phyloP scores from a whole-genome alignment of 64 coral and sea anemone species.

The Montipora cactus region DNA sequence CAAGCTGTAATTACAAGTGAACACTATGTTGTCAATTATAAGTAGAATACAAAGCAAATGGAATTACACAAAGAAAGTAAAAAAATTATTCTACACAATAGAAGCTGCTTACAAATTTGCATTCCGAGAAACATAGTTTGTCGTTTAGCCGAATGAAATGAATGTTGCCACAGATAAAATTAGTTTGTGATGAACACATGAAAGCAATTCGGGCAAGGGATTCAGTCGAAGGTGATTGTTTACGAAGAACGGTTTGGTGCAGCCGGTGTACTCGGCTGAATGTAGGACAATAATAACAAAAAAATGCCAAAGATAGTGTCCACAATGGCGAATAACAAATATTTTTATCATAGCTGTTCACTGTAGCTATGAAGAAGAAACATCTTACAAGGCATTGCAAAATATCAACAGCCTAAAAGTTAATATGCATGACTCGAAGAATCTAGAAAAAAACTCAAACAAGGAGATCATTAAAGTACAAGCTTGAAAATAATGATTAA shows the following conservation, averaged over 20 bases:
- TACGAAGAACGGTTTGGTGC: background rate
- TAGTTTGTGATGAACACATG: background rate
- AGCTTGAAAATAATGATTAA: no score
- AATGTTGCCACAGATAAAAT: background rate
- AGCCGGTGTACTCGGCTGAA: no score
- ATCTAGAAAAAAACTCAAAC: background rate
- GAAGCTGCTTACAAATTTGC: conserved; percentile 13
- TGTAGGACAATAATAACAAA: no score
- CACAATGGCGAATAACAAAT: no score
- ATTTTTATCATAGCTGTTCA: no score
- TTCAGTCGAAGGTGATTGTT: background rate
- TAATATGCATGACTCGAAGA: background rate
- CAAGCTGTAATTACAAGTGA: conserved; percentile 15
- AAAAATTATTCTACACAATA: conserved; percentile 19
- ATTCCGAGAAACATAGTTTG: background rate
- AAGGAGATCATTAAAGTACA: no score
- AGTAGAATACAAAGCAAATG: conserved; percentile 11
- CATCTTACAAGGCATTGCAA: background rate
- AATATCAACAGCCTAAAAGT: no score
- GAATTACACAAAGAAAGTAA: conserved; percentile 13
- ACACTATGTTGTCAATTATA: conserved; percentile 8
- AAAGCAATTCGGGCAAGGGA: background rate
- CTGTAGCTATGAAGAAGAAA: background rate
- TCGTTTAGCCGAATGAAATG: no score
- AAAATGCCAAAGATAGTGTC: no score